Evolutionary conservation across 92 coral and sea anemone genomes (phyloP).

Genomic region (Porites cylindrica): DNA sequence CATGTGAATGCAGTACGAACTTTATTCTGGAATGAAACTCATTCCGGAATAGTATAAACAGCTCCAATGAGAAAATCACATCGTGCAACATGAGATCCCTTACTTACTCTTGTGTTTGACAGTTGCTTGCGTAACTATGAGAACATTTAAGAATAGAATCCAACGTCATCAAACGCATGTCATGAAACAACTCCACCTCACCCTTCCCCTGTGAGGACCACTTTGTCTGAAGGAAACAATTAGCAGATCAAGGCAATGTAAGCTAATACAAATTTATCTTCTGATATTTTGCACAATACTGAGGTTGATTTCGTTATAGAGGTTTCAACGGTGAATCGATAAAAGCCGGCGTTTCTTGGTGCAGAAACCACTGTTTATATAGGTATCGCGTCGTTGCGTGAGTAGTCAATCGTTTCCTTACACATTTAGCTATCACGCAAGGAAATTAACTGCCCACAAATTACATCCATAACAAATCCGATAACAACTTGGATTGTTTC

Average conservation of each 20-base stretch:
- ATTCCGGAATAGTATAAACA: not conserved
- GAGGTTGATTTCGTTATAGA: too few relatives aligned
- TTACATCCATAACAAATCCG: too few relatives aligned
- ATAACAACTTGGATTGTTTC: too few relatives aligned
- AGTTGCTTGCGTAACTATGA: slow-evolving; percentile 76
- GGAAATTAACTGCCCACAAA: too few relatives aligned
- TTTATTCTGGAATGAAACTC: not conserved
- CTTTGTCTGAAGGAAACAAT: not conserved
- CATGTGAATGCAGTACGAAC: not conserved
- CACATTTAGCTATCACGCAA: too few relatives aligned
- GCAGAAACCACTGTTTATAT: too few relatives aligned
- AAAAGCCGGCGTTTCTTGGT: too few relatives aligned
- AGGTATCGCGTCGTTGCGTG: too few relatives aligned
- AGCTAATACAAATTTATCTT: too few relatives aligned
- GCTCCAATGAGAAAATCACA: not conserved
- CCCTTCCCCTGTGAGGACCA: slow-evolving; percentile 46
- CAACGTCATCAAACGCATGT: slow-evolving; percentile 77
- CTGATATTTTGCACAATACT: too few relatives aligned
- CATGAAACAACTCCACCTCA: slow-evolving; percentile 80
- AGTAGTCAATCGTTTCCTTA: too few relatives aligned
- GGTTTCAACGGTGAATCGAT: too few relatives aligned
- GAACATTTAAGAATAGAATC: slow-evolving; percentile 83
- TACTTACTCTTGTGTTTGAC: slow-evolving; percentile 50
- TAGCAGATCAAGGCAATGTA: not conserved
- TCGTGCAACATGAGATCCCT: not conserved